Base-by-base conservation (phyloP, 2,113 vertebrate genomes). In the Gopherus flavomarginatus region DNA sequence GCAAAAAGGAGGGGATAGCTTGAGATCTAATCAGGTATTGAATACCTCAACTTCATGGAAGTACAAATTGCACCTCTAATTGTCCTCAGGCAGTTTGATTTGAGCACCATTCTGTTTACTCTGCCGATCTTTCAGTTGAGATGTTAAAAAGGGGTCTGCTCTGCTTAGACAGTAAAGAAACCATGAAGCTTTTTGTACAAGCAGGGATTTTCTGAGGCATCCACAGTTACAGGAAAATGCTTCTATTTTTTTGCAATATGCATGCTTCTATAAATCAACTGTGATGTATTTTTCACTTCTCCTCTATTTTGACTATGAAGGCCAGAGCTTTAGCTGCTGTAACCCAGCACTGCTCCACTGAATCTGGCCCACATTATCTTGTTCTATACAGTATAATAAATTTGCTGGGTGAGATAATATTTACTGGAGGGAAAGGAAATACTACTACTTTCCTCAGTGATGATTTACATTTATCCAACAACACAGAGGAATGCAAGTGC, bases 51-150 rank as follows among this genome's bases (percentile, higher is more conserved):
- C 81, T 77, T 62, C 57, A 72, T 2, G 81, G 21, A 85, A 52
- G 77, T 31, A 83, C 1, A 5, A 53, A 81, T 90, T 85, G 87
- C 44, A 57, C 57, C 85, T 83, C 8, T 11, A 69, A 88, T 54
- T 83, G 26, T 3, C 5, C 11, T 5, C 6, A 29, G 8, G 82
- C 77, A 38, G 22, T 69, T 79, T 54, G 56, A 83, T 13, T 44
- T n/a, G 65, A 42, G 79, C 78, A 65, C 54, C 42, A 65, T 9
- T 57, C 78, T 0, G 42, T 49, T 1, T 2, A 3, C 50, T 83
- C 47, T 85, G 85, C 69, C 56, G 19, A 47, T 81, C 90, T 94
- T 89, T 49, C 80, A 75, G 88, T 12, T 81, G 89, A 94, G 79
- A n/a, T 89, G 62, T 47, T 81, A 27, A 49, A 47, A 27, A 56